Conservation (phyloP, 2,113 vertebrate species). For the Acrocephalus kingi region DNA sequence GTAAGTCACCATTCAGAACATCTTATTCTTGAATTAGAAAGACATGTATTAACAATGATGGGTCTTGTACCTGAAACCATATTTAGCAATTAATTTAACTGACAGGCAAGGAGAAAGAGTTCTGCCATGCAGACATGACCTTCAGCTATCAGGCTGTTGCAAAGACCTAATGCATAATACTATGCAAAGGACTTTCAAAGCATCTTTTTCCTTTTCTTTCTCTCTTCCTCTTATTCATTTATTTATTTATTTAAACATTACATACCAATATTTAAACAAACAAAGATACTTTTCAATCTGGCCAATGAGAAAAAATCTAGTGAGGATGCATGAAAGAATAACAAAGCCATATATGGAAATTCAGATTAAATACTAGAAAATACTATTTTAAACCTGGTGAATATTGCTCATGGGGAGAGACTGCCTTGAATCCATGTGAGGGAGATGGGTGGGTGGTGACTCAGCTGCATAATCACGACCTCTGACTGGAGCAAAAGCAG, state of each 20-base stretch:
- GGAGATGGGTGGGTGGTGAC: not conserved
- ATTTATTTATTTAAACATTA: not conserved
- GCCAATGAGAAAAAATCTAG: not conserved
- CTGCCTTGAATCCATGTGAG: accelerated
- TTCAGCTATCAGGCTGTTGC: not conserved
- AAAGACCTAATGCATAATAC: not conserved
- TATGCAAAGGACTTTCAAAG: not conserved
- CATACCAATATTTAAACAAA: not conserved
- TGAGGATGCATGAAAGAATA: not conserved
- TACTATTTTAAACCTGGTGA: not conserved
- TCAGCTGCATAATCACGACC: not conserved
- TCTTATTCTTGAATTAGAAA: constrained; percentile 18
- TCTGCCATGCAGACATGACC: not conserved
- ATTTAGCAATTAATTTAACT: constrained; percentile 49
- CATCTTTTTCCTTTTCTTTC: not conserved
- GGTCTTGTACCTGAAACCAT: constrained; percentile 1
- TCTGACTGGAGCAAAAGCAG: not conserved
- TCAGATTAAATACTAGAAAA: not conserved
- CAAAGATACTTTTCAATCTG: not conserved
- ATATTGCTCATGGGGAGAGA: not conserved
- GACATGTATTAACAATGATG: not conserved
- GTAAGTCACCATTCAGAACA: not conserved
- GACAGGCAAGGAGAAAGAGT: not conserved
- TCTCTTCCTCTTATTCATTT: not conserved
- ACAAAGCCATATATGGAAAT: not conserved